Base-by-base conservation (phyloP, 23 tunicate genomes). In the Ciona savignyi region DNA sequence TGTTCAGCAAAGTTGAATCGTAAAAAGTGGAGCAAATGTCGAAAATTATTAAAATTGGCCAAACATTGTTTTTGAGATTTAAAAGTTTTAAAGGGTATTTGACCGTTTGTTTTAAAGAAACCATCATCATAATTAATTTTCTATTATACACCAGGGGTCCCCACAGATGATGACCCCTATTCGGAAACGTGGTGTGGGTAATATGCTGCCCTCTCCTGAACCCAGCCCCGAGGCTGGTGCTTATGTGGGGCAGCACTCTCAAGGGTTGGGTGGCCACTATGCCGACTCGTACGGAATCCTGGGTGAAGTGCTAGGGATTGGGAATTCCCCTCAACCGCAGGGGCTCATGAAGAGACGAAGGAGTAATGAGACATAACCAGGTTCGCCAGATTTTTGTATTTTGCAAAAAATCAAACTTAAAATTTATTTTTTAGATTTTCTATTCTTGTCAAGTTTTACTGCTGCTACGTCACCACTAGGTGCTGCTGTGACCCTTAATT, bases 141-240 rank as follows among this genome's bases (percentile, higher is more conserved):
- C 56, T 9, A 9, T 15, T 15, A 3, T 6, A 32, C 28, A 66
- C 23, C 71, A 81, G 86, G 67, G 23, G 15, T 83, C 81, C 27
- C 81, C 88, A 2, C 81, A 68, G 20, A 79, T 85, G 1, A 71
- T 27, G 15, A n/a, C 74, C 15, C 56, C 56, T 20, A 30, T 64
- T 22, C 68, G 75, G 27, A 77, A 68, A 32, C 70, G 84, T 15
- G 78, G 70, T 22, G 24, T 25, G 32, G 78, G 76, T n/a, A 70
- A 75, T 32, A 49, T 89, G 32, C 60, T 89, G 30, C 96, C 96
- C 0, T 83, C 89, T 23, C 96, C 96, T 48, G 96, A 89, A 74
- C 96, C 96, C 1, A 89, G 96, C 63, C 96, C 96, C 4, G 96
- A 89, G 42, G 96, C 96, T 3, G 96, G 96, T 24, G 89, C 96